Evolutionary conservation across 2,888 invertebrate species (phyloP).

Genomic region (Trypoxylon attenuatum): DNA sequence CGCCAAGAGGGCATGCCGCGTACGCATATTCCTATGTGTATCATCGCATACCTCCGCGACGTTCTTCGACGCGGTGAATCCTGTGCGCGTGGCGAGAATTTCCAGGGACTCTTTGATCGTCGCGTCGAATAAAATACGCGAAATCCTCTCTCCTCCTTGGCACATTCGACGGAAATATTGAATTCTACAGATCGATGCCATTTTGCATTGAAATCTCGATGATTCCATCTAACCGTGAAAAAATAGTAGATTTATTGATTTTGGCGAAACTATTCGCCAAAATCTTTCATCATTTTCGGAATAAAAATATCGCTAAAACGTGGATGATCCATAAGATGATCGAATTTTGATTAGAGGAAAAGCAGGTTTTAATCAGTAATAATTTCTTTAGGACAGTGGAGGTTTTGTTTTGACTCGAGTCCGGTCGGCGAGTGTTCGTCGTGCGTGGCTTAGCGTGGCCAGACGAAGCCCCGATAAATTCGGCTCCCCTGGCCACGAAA

Average conservation of each 20-base stretch:
- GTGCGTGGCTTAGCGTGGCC: not conserved
- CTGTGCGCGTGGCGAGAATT: not conserved
- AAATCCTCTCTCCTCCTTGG: not conserved
- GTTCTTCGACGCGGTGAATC: not conserved
- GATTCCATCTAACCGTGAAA: too few relatives aligned
- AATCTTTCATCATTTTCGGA: too few relatives aligned
- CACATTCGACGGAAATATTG: not conserved
- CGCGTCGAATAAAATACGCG: slow-evolving; percentile 3
- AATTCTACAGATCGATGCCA: not conserved
- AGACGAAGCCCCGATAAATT: slow-evolving; percentile 3
- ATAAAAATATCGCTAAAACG: too few relatives aligned
- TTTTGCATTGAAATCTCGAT: not conserved
- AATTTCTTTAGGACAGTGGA: too few relatives aligned
- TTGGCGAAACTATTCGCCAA: too few relatives aligned
- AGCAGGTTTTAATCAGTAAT: too few relatives aligned
- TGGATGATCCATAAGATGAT: too few relatives aligned
- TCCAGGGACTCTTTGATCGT: not conserved
- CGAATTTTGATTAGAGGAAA: too few relatives aligned
- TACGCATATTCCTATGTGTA: not conserved
- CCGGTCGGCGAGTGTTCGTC: not conserved
- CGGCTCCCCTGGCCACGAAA: not conserved
- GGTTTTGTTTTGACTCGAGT: not conserved
- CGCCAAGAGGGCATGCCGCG: slow-evolving; percentile 8
- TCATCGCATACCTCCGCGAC: not conserved
- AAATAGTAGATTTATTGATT: too few relatives aligned